Evolutionary conservation across 2,113 vertebrate species (phyloP), one percentile per base, ranked within the genome.

Genomic region (Solea solea): DNA sequence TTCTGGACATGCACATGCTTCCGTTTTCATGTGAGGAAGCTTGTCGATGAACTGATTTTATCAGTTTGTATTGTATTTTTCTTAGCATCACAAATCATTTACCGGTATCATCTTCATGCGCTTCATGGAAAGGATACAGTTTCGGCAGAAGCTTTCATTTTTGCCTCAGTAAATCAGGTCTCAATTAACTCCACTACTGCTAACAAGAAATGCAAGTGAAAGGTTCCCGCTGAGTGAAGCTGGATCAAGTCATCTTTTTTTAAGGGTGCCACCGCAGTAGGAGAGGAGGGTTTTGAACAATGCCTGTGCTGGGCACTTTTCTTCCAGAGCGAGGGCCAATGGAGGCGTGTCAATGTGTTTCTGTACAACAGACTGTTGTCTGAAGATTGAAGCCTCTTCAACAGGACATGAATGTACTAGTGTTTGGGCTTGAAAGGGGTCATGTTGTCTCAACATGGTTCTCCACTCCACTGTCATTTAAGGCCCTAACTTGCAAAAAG

Each of bases 391-490:
- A 78, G 70, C 80, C 69, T 86, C 85, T 85, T 74, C 65, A 87
- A 83, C 82, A 81, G 85, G 83, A 89, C 82, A 78, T 91, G 90
- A 91, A 91, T 91, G 90, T 90, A 88, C 76, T 77, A 78, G 78
- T 87, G 84, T 85, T 73, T 66, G 83, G 84, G 78, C 84, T 71
- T 74, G 72, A 74, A 74, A 68, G 76, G 64, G 62, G 72, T 12
- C 63, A 64, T 74, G 71, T 69, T 59, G 49, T 79, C 52, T 56
- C 21, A 77, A 83, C 75, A 62, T 71, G 55, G 52, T 63, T 66
- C 66, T 84, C 54, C 25, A 11, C 66, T 84, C 54, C 25, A 11
- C 58, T 69, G 78, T 80, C 73, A 66, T 64, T 75, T 69, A 66
- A 78, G 74, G 80, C 78, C 81, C 76, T 70, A 41, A 73, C 65